phyloP scores from a whole-genome alignment of 2,797 vertebrate genomes.

The Gephyroberyx darwinii region DNA sequence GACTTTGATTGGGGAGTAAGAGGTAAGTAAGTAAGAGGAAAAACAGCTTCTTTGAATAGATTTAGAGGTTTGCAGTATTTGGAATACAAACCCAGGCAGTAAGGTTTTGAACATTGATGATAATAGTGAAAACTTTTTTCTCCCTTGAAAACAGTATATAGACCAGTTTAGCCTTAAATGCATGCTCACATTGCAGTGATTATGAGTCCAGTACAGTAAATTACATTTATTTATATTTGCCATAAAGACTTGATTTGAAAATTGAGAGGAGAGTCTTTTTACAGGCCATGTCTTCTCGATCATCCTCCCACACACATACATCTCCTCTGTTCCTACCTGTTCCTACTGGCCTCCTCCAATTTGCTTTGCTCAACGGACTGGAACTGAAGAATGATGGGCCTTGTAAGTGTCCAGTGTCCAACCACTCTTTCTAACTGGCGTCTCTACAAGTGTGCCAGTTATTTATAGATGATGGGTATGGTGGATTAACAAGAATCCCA shows the following conservation, averaged over 20 bases:
- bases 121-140: constrained; percentile 22
- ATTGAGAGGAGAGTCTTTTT: constrained; percentile 40
- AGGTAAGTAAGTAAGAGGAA: constrained; percentile 38
- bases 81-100: constrained; percentile 20
- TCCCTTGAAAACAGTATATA: not conserved
- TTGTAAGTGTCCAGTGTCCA: constrained; percentile 65
- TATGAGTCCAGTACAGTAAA: not conserved
- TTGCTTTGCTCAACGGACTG: constrained; percentile 71
- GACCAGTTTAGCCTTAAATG: constrained; percentile 5
- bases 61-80: constrained; percentile 38
- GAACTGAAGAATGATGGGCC: constrained; percentile 75
- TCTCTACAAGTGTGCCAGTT: constrained; percentile 68
- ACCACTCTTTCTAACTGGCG: constrained; percentile 59
- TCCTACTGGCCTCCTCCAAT: constrained; percentile 65
- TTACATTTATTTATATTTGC: constrained; percentile 30
- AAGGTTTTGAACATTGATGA: constrained; percentile 34
- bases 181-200: constrained; percentile 24
- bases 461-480: constrained; percentile 77
- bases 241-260: constrained; percentile 40
- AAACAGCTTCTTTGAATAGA: constrained; percentile 24
- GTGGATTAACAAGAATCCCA: constrained; percentile 77
- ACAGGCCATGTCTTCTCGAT: constrained; percentile 16
- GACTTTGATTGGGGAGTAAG: constrained; percentile 50
- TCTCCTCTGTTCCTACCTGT: constrained; percentile 56
- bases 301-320: constrained; percentile 6